Evolutionary conservation across 2,888 invertebrate genomes (phyloP), one percentile per base, ranked within the genome.

Genomic region (Augiades crinisus): DNA sequence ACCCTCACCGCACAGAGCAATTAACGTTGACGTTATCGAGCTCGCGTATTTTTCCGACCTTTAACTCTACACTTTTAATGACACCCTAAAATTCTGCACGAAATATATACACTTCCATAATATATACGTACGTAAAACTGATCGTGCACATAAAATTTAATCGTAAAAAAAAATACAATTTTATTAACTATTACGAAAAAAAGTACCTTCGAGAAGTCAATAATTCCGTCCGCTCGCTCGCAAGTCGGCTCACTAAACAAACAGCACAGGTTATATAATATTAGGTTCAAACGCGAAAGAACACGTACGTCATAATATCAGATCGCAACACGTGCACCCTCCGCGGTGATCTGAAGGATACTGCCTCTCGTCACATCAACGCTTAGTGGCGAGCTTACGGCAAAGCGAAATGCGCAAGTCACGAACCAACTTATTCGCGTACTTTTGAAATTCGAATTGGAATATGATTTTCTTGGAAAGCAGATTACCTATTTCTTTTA

Each of bases 221-320:
- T 30, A 56, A 40, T 41, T 53, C 49, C 51, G 45, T 44, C 36
- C 49, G 13, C 19, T 21, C 45, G 44, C 36, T 21, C 45, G 44
- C 36, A 54, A 30, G 57, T 59, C 51, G 22, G 47, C 50, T 68
- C 85, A 87, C 87, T 76, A 77, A 81, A 86, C 79, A 81, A 81
- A 80, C 72, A 72, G 65, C 80, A 85, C 82, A 66, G 56, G 75
- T 86, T 86, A 87, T 88, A 81, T 87, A 86, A 88, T 81, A 67
- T 68, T 62, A 67, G 61, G 57, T 56, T 62, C 46, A 44, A 51
- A 68, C 77, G 74, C 80, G 75, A 72, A 78, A 65, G 66, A 78
- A 75, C 71, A 77, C 80, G 81, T 68, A 53, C 62, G 61, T 67
- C 58, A 62, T 59, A 57, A 64, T 63, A 55, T 53, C 17, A 53